Evolutionary conservation across 1,140 invertebrate species (phyloP), one percentile per base, ranked within the genome.

Genomic region (Danaus melanippus): DNA sequence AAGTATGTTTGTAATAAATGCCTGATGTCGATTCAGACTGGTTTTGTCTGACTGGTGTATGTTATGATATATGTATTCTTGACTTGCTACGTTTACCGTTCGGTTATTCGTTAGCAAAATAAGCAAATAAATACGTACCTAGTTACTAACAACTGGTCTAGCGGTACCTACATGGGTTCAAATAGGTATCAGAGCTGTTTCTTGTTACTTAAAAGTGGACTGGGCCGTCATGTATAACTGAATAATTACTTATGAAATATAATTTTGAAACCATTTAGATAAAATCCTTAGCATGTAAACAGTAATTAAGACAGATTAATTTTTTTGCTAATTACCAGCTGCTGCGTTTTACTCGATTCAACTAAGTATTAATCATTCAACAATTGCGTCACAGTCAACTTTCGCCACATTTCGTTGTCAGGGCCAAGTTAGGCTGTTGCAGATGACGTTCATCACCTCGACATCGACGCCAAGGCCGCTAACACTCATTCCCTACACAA

Each of bases 341-440:
- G 50, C 58, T 62, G 50, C 17, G 52, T 48, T 56, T 50, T 53
- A 54, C 43, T 65, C 55, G 62, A 66, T 58, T 60, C 54, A 55
- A 57, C 50, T 53, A 56, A 54, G 54, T 64, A 60, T 69, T 69
- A 62, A 74, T 75, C 62, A 65, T 64, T 66, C 50, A 50, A 49
- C 55, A 59, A 54, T 58, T 69, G 65, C 74, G 75, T 74, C 71
- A 74, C 65, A 66, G 66, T 66, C 72, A 61, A 84, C 78, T 84
- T 84, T 83, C 77, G 74, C 77, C 73, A 74, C 74, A 69, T 80
- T 83, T 83, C 79, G 76, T 75, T 77, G 74, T 76, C 74, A 79
- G 64, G 76, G 75, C 69, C 71, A 72, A 70, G 49, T 53, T 60
- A 67, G 53, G 61, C 57, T 58, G 49, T 55, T 50, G 51, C 63